Evolutionary conservation across 2,113 vertebrate genomes (phyloP), one percentile per base, ranked within the genome.

Genomic region (Taxidea taxus): DNA sequence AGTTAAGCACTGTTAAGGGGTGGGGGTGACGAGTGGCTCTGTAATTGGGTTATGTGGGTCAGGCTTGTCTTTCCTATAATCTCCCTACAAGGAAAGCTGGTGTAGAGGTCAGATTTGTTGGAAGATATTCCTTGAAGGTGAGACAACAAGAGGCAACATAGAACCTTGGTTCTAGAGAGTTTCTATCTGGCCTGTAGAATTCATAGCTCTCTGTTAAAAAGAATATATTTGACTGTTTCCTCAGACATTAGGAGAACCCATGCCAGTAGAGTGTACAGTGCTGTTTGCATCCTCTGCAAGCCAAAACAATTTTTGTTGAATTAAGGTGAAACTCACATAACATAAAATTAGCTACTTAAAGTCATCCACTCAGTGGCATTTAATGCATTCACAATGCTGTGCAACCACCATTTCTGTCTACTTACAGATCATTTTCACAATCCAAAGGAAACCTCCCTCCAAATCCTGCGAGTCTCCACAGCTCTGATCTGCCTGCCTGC

Each of bases 1-100:
- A 85, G 42, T 80, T 87, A 77, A 97, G 68, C 70, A 16, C 90
- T 49, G 44, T 84, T 96, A 75, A 80, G 49, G 90, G 39, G 51
- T 34, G 37, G 0, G 42, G 37, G 1, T 21, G 75, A 18, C 16
- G 42, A 31, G 4, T 49, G 3, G 20, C 0, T 0, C 44, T 70
- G 0, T 74, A 58, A 62, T 74, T 34, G 84, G 6, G 0, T 84
- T 87, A 6, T 0, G 3, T 66, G 0, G 0, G 10, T 14, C 31
- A 56, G 16, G 14, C 0, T 68, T 49, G 49, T 93, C 70, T 9
- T 7, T 29, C 66, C 0, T 10, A 3, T 25, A 78, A 3, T 94
- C 42, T 77, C 14, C 29, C 16, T 62, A 2, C 3, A 70, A 58
- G 82, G 49, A 13, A 87, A 62, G n/a, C 31, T 75, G 15, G 10